These are phyloP conservation scores for Noctua pronuba DNA, from an alignment of 2,888 invertebrate genomes.

Conservation along the genomic window DNA sequence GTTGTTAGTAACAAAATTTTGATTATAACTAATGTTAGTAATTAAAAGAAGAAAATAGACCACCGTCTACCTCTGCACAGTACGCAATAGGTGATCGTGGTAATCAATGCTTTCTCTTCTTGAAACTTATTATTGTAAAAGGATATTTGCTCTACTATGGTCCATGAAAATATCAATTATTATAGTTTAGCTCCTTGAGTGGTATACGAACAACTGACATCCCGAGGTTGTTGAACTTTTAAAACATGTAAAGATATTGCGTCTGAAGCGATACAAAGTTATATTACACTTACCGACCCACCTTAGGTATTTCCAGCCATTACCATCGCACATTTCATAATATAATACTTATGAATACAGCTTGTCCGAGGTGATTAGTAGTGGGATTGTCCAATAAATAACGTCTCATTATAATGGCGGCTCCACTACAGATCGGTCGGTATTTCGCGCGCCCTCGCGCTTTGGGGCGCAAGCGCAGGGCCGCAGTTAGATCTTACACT, in stretches of 20 bases:
- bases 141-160: neutral
- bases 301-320: slow-evolving; percentile 38
- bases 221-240: neutral
- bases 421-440: slow-evolving; percentile 78
- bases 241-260: neutral
- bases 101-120: neutral
- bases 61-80: too few relatives aligned
- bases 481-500: slow-evolving; percentile 63
- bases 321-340: slow-evolving; percentile 32
- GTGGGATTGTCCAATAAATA: slow-evolving; percentile 86
- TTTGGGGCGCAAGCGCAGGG: slow-evolving; percentile 71
- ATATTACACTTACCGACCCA: neutral
- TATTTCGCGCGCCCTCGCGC: slow-evolving; percentile 81
- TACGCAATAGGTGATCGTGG: neutral
- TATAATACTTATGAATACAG: slow-evolving; percentile 52
- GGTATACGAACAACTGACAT: neutral
- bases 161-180: neutral
- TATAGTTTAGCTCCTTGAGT: too few relatives aligned
- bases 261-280: neutral
- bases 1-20: too few relatives aligned
- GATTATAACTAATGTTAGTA: too few relatives aligned
- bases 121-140: neutral
- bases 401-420: slow-evolving; percentile 87
- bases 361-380: slow-evolving; percentile 80
- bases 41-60: too few relatives aligned